A percentile compares a stretch with the other conserved stretches of the same genome.
Conservation (phyloP, 2,113 vertebrate genomes). For the Poecile atricapillus region DNA sequence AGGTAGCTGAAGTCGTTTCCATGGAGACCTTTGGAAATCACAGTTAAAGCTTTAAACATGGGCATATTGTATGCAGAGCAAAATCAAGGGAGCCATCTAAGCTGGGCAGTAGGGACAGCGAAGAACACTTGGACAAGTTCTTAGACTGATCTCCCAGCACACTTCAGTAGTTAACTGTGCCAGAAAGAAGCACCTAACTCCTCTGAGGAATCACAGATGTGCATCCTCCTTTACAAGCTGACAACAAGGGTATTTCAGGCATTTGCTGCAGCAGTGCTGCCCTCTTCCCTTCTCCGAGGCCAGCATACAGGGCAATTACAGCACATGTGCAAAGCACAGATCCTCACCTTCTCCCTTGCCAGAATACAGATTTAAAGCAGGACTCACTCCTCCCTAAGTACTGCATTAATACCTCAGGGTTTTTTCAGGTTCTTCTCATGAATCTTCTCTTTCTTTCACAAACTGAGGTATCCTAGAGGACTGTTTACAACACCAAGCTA, state of each 20-base stretch:
- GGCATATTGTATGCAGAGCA: background rate
- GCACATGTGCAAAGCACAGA: background rate
- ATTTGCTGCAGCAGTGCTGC: background rate
- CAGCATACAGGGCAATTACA: background rate
- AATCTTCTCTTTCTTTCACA: background rate
- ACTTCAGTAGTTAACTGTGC: background rate
- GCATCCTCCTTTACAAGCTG: background rate
- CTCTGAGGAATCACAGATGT: background rate
- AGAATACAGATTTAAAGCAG: background rate
- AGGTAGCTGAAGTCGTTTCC: background rate
- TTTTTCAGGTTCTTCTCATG: background rate
- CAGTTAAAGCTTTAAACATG: background rate
- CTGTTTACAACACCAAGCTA: background rate
- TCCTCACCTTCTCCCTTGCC: background rate
- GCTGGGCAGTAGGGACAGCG: background rate
- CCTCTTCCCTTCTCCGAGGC: background rate
- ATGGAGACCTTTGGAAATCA: background rate
- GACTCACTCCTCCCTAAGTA: background rate
- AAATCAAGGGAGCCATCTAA: background rate
- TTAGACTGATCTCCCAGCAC: background rate
- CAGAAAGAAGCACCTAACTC: background rate
- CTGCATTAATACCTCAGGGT: background rate
- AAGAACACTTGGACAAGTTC: background rate
- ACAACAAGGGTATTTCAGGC: background rate
- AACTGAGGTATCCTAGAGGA: background rate